phyloP scores from a whole-genome alignment of 2,113 vertebrate species.

The Hippoglossus stenolepis region DNA sequence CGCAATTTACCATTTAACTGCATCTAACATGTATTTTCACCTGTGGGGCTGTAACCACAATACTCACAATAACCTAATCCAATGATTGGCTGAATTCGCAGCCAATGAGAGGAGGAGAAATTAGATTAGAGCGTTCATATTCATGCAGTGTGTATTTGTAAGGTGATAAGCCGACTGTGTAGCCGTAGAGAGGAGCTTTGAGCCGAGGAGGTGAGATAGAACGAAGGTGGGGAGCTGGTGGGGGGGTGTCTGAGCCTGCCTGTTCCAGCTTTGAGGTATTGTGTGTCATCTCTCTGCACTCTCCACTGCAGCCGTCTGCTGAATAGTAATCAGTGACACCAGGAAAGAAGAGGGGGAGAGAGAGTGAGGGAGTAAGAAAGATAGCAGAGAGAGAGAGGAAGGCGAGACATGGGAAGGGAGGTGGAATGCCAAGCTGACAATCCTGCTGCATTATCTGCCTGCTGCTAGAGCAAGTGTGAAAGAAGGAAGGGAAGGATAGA shows the following conservation, averaged over 20 bases:
- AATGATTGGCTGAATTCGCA: neutral
- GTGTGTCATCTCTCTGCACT: slow-evolving; percentile 89
- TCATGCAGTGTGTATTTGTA: neutral
- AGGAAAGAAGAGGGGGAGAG: slow-evolving; percentile 51
- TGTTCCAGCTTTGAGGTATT: slow-evolving; percentile 88
- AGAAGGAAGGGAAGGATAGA: slow-evolving; percentile 51
- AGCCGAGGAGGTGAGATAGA: slow-evolving; percentile 42
- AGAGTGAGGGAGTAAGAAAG: slow-evolving; percentile 35
- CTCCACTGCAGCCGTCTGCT: slow-evolving; percentile 88
- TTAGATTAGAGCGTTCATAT: neutral
- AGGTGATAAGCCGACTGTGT: slow-evolving; percentile 36
- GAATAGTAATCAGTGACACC: slow-evolving; percentile 89
- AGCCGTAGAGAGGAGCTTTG: slow-evolving; percentile 70
- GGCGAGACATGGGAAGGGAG: slow-evolving; percentile 67
- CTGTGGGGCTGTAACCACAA: too few relatives aligned
- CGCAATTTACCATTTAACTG: too few relatives aligned
- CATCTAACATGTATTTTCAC: too few relatives aligned
- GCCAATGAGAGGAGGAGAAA: neutral
- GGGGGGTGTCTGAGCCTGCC: slow-evolving; percentile 68
- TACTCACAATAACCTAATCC: too few relatives aligned
- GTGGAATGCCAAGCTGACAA: slow-evolving; percentile 84
- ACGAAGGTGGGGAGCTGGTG: slow-evolving; percentile 61
- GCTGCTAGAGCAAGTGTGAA: slow-evolving; percentile 71
- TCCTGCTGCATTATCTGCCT: slow-evolving; percentile 87
- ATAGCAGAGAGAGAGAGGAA: slow-evolving; percentile 56